Percentiles rank a stretch among this genome's conserved stretches.
These are phyloP conservation scores for Leptopilina clavipes DNA, from an alignment of 1,140 invertebrate genomes.

Conservation along the genomic window DNA sequence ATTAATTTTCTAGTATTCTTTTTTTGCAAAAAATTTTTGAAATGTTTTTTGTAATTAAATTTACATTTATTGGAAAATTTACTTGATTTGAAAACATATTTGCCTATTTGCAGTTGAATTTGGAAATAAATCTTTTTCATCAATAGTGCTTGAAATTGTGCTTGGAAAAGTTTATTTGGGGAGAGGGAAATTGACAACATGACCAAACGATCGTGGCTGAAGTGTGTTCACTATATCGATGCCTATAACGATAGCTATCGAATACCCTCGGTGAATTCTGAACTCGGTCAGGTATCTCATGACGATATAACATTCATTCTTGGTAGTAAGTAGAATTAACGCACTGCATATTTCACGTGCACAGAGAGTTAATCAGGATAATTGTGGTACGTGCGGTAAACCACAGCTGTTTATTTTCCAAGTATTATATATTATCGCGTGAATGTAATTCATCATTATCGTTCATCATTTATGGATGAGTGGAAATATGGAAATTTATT, in stretches of 20 bases:
- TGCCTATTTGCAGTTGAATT: too few species aligned
- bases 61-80: too few species aligned
- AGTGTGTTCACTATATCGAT: background rate
- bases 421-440: background rate
- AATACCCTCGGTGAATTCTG: conserved; percentile 5
- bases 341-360: background rate
- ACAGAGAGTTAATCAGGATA: background rate
- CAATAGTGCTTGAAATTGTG: too few species aligned
- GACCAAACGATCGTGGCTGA: background rate
- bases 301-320: conserved; percentile 20
- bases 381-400: background rate
- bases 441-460: background rate
- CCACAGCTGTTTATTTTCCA: background rate
- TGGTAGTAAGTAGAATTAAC: conserved; percentile 1
- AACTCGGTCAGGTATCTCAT: conserved; percentile 10
- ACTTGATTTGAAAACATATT: too few species aligned
- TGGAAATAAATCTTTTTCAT: too few species aligned
- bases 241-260: background rate
- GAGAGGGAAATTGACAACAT: background rate
- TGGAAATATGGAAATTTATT: background rate
- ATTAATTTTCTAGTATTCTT: too few species aligned
- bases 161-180: too few species aligned
- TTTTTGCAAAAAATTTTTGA: too few species aligned
- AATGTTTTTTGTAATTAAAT: too few species aligned
- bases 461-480: background rate